These are phyloP conservation scores for Sinopyrophorus schimmeli DNA, from an alignment of 2,888 invertebrate species.

Conservation along the genomic window DNA sequence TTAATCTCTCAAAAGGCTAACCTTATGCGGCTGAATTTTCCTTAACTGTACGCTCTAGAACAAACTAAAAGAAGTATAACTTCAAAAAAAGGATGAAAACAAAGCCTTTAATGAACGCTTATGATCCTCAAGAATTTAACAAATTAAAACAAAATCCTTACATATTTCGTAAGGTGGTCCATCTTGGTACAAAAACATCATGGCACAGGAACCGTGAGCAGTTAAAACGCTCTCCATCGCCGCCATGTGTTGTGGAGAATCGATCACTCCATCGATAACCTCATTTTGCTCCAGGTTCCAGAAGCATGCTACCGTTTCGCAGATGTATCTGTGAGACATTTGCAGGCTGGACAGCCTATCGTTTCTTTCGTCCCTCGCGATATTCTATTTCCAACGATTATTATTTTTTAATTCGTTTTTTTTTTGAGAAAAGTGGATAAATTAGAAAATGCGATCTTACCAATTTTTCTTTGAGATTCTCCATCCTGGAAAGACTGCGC, in stretches of 20 bases:
- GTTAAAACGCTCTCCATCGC: conserved; percentile 65
- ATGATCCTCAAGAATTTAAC: too few relatives aligned
- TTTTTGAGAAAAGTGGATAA: neutral
- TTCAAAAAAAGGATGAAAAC: too few relatives aligned
- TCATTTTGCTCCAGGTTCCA: conserved; percentile 60
- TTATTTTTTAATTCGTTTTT: neutral
- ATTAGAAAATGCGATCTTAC: conserved; percentile 10
- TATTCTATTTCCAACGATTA: conserved; percentile 54
- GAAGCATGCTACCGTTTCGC: conserved; percentile 67
- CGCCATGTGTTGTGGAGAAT: conserved; percentile 66
- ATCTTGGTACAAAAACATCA: conserved; percentile 70
- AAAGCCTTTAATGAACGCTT: too few relatives aligned
- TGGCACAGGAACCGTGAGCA: conserved; percentile 61
- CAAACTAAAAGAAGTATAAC: too few relatives aligned
- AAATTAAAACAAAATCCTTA: too few relatives aligned
- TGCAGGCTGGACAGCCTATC: conserved; percentile 55
- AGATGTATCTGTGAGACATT: conserved; percentile 65
- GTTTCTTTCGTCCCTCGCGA: conserved; percentile 64
- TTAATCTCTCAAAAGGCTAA: conserved; percentile 4
- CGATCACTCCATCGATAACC: conserved; percentile 72
- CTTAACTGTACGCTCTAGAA: too few relatives aligned
- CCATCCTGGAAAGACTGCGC: neutral
- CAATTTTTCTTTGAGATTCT: conserved; percentile 18
- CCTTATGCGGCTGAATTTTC: too few relatives aligned
- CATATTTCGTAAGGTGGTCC: conserved; percentile 68